Evolutionary conservation across 2,113 vertebrate genomes (phyloP).

Genomic region (Pontoporia blainvillei): DNA sequence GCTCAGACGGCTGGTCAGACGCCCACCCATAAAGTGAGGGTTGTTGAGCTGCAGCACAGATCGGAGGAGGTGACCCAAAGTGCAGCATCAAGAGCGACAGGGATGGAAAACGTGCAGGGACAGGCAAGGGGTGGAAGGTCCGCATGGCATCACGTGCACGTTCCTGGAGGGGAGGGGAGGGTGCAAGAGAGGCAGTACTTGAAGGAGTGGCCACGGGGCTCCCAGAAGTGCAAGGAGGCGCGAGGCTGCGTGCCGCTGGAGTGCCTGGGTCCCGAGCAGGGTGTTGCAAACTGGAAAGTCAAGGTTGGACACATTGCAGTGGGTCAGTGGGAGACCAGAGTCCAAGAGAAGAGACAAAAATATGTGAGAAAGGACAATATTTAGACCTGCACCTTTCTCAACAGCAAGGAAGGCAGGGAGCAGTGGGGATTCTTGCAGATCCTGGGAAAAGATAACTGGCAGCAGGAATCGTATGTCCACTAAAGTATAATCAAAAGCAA

Average conservation of each 20-base stretch:
- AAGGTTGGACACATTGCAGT: fast-evolving
- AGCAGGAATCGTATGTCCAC: neutral
- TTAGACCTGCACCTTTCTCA: too few species aligned
- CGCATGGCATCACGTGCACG: neutral
- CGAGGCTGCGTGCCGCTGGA: neutral
- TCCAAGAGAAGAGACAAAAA: neutral
- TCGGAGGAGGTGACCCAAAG: neutral
- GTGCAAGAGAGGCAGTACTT: neutral
- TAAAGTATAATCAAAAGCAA: neutral
- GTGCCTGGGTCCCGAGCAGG: neutral
- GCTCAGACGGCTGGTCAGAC: neutral
- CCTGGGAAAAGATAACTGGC: neutral
- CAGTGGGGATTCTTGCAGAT: neutral
- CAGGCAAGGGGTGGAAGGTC: neutral
- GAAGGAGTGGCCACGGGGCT: neutral
- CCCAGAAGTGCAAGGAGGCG: neutral
- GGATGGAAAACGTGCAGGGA: too few species aligned
- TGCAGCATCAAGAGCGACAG: fast-evolving
- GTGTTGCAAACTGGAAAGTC: neutral
- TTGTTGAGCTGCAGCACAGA: neutral
- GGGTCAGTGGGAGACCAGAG: neutral
- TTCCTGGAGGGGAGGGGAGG: neutral
- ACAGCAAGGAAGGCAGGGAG: neutral
- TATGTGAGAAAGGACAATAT: fast-evolving
- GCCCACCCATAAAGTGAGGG: neutral